A percentile compares a stretch with the other conserved stretches of the same genome.
phyloP scores from a whole-genome alignment of 2,113 vertebrate genomes.

The Bubo blakistoni region DNA sequence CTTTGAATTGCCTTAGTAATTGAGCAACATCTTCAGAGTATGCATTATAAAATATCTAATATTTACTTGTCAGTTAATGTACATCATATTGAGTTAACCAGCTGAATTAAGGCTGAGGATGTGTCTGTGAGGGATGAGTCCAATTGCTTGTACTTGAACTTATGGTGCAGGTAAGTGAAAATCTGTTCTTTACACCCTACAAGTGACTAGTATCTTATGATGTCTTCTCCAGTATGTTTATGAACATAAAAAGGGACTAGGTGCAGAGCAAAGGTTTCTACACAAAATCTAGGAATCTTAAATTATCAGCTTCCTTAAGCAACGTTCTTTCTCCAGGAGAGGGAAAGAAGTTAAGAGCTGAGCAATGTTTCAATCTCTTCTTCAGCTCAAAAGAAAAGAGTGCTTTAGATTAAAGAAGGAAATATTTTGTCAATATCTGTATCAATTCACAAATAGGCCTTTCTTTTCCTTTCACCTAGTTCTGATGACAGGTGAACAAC shows the following conservation, averaged over 20 bases:
- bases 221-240: neutral
- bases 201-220: neutral
- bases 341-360: neutral
- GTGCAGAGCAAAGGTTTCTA: neutral
- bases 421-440: neutral
- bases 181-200: neutral
- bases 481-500: neutral
- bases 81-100: neutral
- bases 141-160: neutral
- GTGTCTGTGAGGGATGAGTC: neutral
- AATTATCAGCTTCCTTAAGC: neutral
- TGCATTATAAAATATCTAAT: neutral
- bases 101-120: neutral
- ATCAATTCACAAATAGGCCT: neutral
- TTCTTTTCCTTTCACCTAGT: neutral
- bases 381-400: neutral
- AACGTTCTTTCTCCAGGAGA: neutral
- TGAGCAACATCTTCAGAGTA: neutral
- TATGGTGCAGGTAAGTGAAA: neutral
- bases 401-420: neutral
- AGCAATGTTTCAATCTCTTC: neutral
- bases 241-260: neutral
- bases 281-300: neutral
- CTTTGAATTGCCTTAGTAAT: neutral
- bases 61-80: neutral